These are phyloP conservation scores for Phocoena phocoena DNA, from an alignment of 2,113 vertebrate genomes.

Conservation along the genomic window DNA sequence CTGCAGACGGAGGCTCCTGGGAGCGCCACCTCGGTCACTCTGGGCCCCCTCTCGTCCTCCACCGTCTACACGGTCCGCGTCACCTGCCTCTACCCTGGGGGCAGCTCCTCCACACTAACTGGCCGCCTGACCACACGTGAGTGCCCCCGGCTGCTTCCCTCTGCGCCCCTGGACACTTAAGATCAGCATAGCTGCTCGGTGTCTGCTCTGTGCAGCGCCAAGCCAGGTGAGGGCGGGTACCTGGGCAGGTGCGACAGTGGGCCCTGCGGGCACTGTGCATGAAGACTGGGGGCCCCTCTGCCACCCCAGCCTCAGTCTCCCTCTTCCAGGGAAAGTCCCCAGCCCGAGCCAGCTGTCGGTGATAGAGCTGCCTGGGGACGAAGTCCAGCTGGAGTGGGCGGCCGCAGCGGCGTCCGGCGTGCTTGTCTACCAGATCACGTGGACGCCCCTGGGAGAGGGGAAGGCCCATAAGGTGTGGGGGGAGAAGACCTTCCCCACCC, in stretches of 20 bases:
- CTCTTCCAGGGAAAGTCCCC: conserved; percentile 89
- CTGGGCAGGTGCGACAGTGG: accelerated
- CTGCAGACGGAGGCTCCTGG: conserved; percentile 89
- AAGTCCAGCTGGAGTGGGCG: conserved; percentile 89
- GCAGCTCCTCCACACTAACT: conserved; percentile 88
- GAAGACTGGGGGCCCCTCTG: background rate
- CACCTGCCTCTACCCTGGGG: conserved; percentile 85
- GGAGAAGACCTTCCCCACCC: background rate
- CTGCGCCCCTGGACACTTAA: background rate
- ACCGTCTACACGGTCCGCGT: conserved; percentile 91
- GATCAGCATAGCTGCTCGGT: background rate
- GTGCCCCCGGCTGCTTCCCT: conserved; percentile 28
- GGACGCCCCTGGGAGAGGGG: conserved; percentile 91
- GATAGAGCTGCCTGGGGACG: conserved; percentile 87
- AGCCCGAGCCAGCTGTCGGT: conserved; percentile 88
- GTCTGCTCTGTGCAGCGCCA: conserved; percentile 50
- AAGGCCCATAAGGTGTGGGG: conserved; percentile 88
- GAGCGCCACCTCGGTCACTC: conserved; percentile 83
- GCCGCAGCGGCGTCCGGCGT: conserved; percentile 88
- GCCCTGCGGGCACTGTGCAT: background rate
- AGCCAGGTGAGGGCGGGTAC: background rate
- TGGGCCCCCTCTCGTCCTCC: conserved; percentile 91
- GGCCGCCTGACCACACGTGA: conserved; percentile 93
- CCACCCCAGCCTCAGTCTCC: background rate
- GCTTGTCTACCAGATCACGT: conserved; percentile 93